Evolutionary conservation across 2,113 vertebrate genomes (phyloP).

Genomic region (Zosterops lateralis): DNA sequence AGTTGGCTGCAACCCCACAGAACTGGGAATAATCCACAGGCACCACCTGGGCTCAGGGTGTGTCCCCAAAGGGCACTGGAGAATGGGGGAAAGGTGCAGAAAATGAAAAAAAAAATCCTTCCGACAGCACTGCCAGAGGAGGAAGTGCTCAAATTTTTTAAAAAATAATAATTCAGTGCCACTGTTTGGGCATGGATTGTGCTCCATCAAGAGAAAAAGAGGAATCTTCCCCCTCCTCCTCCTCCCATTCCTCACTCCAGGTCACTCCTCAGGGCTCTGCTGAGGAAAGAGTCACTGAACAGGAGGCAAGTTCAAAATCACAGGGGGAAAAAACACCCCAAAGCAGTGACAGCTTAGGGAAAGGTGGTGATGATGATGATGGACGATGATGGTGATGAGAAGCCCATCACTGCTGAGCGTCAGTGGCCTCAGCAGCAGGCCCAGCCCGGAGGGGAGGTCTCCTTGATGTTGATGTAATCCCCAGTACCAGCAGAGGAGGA

Average conservation of each 20-base stretch:
- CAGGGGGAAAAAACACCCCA: neutral
- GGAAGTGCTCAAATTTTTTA: neutral
- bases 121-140: neutral
- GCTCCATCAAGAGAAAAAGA: neutral
- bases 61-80: neutral
- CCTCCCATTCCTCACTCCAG: neutral
- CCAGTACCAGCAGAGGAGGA: slow-evolving; percentile 63
- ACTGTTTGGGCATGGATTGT: fast-evolving
- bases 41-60: fast-evolving
- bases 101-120: neutral
- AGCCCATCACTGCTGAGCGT: neutral
- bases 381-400: neutral
- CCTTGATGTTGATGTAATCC: slow-evolving; percentile 74
- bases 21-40: neutral
- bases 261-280: neutral
- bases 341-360: neutral
- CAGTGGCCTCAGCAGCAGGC: slow-evolving; percentile 66
- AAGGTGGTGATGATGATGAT: neutral
- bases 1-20: neutral
- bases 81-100: neutral
- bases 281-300: neutral
- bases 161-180: neutral
- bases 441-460: slow-evolving; percentile 65
- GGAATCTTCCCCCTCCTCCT: neutral
- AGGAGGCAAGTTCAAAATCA: neutral